phyloP scores from a whole-genome alignment of 2,797 vertebrate genomes.

The Sebastes kiyomatsui region DNA sequence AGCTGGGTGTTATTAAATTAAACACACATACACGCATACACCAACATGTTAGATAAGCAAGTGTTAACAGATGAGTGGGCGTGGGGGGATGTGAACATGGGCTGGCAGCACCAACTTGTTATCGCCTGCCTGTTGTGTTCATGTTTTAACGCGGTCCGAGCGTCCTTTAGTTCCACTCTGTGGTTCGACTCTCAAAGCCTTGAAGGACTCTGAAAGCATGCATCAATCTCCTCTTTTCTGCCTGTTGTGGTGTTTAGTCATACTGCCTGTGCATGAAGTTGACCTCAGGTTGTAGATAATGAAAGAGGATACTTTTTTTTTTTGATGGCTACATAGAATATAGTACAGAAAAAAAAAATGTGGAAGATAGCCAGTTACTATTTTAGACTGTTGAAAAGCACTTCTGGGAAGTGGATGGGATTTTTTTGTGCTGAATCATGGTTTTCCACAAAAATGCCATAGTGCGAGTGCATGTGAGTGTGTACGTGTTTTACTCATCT shows the following conservation, averaged over 20 bases:
- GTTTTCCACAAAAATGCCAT: constrained; percentile 35
- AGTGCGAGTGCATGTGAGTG: constrained; percentile 3
- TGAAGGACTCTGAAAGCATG: background rate
- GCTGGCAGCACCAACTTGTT: background rate
- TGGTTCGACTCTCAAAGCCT: background rate
- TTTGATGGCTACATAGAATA: constrained; percentile 12
- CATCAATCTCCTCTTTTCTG: background rate
- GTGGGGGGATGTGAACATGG: background rate
- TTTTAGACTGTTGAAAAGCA: constrained; percentile 44
- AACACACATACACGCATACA: background rate
- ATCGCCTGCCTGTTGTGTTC: background rate
- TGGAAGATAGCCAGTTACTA: constrained; percentile 32
- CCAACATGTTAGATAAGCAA: background rate
- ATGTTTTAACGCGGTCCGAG: background rate
- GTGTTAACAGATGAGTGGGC: background rate
- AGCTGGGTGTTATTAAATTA: constrained; percentile 4
- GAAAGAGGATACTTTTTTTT: constrained; percentile 3
- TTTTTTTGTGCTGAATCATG: constrained; percentile 58
- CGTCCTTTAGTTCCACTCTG: background rate
- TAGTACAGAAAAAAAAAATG: constrained; percentile 5
- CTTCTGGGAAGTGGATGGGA: constrained; percentile 36
- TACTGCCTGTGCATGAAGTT: background rate
- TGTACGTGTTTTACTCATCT: constrained; percentile 41
- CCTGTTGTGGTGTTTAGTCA: background rate
- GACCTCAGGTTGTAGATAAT: constrained; percentile 30